A percentile compares a stretch with the other conserved stretches of the same genome.
These are phyloP conservation scores for Deilephila elpenor DNA, from an alignment of 2,888 invertebrate species.

Conservation along the genomic window DNA sequence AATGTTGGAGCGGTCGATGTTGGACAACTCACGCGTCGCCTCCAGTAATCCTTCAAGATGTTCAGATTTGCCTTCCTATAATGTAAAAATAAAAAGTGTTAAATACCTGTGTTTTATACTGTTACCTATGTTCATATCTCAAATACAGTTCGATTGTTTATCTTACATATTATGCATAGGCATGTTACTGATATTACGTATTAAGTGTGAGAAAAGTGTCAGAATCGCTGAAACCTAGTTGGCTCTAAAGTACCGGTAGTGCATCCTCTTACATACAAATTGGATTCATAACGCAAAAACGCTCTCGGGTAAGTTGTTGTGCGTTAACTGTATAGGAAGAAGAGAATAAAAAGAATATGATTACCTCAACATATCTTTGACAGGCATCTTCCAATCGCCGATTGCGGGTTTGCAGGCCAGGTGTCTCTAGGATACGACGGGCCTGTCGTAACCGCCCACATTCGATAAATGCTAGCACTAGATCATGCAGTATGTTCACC, in stretches of 20 bases:
- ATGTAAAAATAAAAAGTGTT: neutral
- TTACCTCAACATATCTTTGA: conserved; percentile 83
- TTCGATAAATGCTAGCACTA: conserved; percentile 93
- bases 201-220: too few relatives aligned
- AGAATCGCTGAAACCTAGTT: too few relatives aligned
- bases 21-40: conserved; percentile 90
- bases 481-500: conserved; percentile 92
- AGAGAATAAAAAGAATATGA: neutral
- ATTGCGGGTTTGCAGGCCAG: conserved; percentile 89
- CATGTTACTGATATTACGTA: too few relatives aligned
- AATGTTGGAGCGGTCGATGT: conserved; percentile 90
- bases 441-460: conserved; percentile 92
- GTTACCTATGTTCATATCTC: neutral
- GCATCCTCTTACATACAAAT: too few relatives aligned
- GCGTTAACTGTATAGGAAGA: too few relatives aligned
- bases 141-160: neutral
- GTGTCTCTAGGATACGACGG: conserved; percentile 92
- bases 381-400: conserved; percentile 88
- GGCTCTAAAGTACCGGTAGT: too few relatives aligned
- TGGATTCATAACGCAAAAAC: too few relatives aligned
- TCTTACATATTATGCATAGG: too few relatives aligned
- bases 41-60: conserved; percentile 91
- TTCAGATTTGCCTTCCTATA: conserved; percentile 86
- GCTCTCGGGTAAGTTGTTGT: too few relatives aligned
- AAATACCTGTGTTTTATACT: neutral